Evolutionary conservation across 2,797 vertebrate species (phyloP).

Genomic region (Neopelma chrysocephalum): DNA sequence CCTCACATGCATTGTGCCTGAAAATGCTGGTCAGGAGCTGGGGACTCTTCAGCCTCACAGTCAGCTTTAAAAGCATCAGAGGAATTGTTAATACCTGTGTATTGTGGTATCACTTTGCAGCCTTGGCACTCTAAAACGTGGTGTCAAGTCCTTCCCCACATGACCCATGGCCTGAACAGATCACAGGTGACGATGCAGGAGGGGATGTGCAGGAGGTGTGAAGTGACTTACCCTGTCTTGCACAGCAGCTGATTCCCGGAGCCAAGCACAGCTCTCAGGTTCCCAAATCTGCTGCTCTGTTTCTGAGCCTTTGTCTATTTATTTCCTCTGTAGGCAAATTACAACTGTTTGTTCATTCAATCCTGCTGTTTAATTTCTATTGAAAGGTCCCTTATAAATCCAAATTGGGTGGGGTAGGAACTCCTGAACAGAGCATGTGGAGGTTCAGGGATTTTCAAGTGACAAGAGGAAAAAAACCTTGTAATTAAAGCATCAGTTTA

Average conservation of each 20-base stretch:
- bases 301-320: background rate
- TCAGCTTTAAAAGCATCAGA: rapidly evolving
- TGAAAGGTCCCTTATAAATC: background rate
- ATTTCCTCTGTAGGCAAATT: background rate
- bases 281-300: background rate
- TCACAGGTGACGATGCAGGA: background rate
- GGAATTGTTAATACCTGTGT: background rate
- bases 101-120: background rate
- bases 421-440: background rate
- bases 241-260: background rate
- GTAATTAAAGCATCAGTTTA: background rate
- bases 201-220: background rate
- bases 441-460: background rate
- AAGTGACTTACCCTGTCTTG: background rate
- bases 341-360: background rate
- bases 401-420: background rate
- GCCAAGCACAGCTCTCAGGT: background rate
- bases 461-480: background rate
- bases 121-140: rapidly evolving
- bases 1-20: background rate
- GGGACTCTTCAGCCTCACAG: background rate
- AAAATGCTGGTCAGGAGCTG: background rate
- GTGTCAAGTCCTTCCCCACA: background rate
- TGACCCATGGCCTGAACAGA: background rate
- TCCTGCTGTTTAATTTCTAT: background rate